A percentile compares a stretch with the other conserved stretches of the same genome.
Evolutionary conservation across 2,888 invertebrate species (phyloP).

Genomic region (Auanema sp.): DNA sequence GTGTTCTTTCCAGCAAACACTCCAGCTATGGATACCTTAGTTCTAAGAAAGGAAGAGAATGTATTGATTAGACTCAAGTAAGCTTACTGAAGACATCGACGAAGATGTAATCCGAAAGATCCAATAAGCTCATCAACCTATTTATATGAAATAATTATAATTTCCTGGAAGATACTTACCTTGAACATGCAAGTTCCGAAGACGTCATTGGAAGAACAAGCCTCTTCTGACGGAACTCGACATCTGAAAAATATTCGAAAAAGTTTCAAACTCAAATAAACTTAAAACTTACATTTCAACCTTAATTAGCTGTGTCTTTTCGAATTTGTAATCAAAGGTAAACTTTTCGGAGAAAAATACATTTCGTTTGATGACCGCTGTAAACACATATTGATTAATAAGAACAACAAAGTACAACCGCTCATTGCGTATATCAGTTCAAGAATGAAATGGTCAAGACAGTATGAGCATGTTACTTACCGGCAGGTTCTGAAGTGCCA

Average conservation of each 20-base stretch:
- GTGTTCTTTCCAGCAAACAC: background rate
- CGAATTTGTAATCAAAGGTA: constrained; percentile 39
- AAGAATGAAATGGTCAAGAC: no score
- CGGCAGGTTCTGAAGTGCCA: constrained; percentile 10
- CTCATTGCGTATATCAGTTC: background rate
- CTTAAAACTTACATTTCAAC: constrained; percentile 35
- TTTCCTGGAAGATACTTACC: constrained; percentile 7
- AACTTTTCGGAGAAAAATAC: constrained; percentile 42
- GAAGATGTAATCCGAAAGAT: constrained; percentile 45
- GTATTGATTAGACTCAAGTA: background rate
- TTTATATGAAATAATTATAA: constrained; percentile 3
- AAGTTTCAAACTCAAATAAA: background rate
- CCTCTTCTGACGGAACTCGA: background rate
- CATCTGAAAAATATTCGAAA: background rate
- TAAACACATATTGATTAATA: no score
- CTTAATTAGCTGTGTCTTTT: constrained; percentile 46
- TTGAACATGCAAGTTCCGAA: constrained; percentile 35
- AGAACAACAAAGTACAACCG: background rate
- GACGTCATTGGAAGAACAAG: constrained; percentile 14
- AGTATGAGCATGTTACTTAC: background rate
- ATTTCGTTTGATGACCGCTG: constrained; percentile 19
- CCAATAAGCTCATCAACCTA: constrained; percentile 47
- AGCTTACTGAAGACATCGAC: constrained; percentile 27
- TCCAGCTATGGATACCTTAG: background rate
- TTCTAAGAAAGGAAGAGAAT: background rate